Evolutionary conservation across 2,888 invertebrate genomes (phyloP).

Genomic region (Drosophila suboccidentalis): DNA sequence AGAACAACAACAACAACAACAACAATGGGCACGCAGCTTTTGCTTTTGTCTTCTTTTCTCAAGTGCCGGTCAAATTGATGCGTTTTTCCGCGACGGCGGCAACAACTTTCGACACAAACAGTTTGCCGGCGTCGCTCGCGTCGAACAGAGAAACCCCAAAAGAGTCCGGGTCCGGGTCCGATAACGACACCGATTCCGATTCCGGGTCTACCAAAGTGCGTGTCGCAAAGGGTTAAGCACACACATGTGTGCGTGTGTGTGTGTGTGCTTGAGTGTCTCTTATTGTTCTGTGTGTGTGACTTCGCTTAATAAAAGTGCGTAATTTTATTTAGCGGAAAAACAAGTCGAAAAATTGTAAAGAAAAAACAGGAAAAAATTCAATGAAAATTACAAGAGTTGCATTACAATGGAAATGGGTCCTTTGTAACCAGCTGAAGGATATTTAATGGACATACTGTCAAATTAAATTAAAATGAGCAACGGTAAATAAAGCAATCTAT

Average conservation of each 20-base stretch:
- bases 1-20: conserved; percentile 33
- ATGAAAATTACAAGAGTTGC: conserved; percentile 5
- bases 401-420: conserved; percentile 28
- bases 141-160: conserved; percentile 53
- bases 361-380: neutral
- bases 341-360: neutral
- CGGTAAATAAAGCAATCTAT: conserved; percentile 30
- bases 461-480: neutral
- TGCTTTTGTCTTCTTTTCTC: conserved; percentile 74
- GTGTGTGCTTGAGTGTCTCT: neutral
- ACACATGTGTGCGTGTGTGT: neutral
- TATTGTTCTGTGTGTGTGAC: conserved; percentile 11
- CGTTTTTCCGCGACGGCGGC: conserved; percentile 72
- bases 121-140: conserved; percentile 73
- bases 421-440: conserved; percentile 10
- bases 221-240: conserved; percentile 40
- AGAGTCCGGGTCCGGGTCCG: conserved; percentile 24
- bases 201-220: conserved; percentile 17
- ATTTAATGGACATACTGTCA: neutral
- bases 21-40: conserved; percentile 71
- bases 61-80: conserved; percentile 76
- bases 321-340: conserved; percentile 30
- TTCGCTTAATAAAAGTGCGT: conserved; percentile 37
- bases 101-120: conserved; percentile 64
- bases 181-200: conserved; percentile 2